Evolutionary conservation across 2,797 vertebrate species (phyloP).

Genomic region (Amblyopsis hoosieri): DNA sequence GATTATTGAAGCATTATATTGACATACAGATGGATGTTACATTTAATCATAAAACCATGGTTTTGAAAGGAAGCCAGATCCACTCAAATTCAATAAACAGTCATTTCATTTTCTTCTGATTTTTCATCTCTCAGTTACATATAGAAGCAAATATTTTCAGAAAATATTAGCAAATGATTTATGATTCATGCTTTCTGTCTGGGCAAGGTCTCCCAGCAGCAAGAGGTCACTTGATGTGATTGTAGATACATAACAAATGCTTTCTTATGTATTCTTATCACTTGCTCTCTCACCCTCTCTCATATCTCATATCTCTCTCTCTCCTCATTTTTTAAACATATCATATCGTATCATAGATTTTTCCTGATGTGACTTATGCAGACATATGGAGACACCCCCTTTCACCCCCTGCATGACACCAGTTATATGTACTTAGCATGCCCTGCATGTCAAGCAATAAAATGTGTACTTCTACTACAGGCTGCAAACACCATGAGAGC

Average conservation of each 20-base stretch:
- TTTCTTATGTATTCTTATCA: constrained; percentile 3
- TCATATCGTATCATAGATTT: too few species aligned
- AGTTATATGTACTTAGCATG: too few species aligned
- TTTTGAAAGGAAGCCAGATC: constrained; percentile 46
- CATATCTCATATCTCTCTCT: too few species aligned
- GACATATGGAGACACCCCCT: too few species aligned
- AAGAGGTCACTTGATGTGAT: constrained; percentile 2
- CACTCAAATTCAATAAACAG: constrained; percentile 5
- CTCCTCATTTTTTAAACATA: too few species aligned
- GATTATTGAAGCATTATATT: constrained; percentile 41
- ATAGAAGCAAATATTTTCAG: constrained; percentile 29
- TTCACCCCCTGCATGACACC: too few species aligned
- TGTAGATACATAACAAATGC: background rate
- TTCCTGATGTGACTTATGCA: too few species aligned
- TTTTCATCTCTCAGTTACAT: background rate
- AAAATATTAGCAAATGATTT: constrained; percentile 2
- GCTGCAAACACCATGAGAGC: background rate
- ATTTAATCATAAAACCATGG: constrained; percentile 44
- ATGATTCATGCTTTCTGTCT: constrained; percentile 6
- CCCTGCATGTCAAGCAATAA: too few species aligned
- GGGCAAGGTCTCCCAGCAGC: background rate
- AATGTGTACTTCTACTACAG: background rate
- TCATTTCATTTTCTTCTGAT: constrained; percentile 10
- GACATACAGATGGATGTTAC: constrained; percentile 49
- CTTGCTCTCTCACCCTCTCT: too few species aligned